phyloP scores from a whole-genome alignment of 2,888 invertebrate genomes.

The Metellina segmentata region DNA sequence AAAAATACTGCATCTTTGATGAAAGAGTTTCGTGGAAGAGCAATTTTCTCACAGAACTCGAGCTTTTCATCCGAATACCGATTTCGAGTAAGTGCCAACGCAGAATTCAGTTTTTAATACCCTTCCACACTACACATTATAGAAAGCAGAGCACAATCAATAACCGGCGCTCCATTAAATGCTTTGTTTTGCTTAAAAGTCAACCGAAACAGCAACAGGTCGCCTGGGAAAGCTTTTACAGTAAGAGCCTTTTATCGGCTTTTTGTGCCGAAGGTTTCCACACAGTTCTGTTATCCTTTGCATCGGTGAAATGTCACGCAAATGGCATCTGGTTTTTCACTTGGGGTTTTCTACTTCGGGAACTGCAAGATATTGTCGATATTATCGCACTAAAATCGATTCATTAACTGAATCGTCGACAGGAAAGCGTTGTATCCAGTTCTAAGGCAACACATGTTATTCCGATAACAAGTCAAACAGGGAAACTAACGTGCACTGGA shows the following conservation, averaged over 20 bases:
- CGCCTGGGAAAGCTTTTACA: slow-evolving; percentile 21
- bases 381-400: not conserved
- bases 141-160: slow-evolving; percentile 13
- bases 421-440: too few species aligned
- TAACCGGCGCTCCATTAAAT: slow-evolving; percentile 41
- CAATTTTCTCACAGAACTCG: not conserved
- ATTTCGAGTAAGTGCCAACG: slow-evolving; percentile 39
- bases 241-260: slow-evolving; percentile 45
- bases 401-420: not conserved
- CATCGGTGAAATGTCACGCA: slow-evolving; percentile 40
- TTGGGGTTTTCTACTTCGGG: not conserved
- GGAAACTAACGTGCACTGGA: too few species aligned
- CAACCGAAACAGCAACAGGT: slow-evolving; percentile 29
- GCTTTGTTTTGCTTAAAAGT: slow-evolving; percentile 28
- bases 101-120: not conserved
- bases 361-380: not conserved
- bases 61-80: slow-evolving; percentile 19
- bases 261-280: not conserved
- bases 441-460: too few species aligned
- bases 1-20: not conserved
- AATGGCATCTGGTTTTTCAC: not conserved
- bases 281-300: slow-evolving; percentile 7
- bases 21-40: not conserved
- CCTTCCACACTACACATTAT: not conserved
- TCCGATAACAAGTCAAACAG: too few species aligned